phyloP scores from a whole-genome alignment of 1,140 invertebrate genomes.

The Dolichoris vasculosae region DNA sequence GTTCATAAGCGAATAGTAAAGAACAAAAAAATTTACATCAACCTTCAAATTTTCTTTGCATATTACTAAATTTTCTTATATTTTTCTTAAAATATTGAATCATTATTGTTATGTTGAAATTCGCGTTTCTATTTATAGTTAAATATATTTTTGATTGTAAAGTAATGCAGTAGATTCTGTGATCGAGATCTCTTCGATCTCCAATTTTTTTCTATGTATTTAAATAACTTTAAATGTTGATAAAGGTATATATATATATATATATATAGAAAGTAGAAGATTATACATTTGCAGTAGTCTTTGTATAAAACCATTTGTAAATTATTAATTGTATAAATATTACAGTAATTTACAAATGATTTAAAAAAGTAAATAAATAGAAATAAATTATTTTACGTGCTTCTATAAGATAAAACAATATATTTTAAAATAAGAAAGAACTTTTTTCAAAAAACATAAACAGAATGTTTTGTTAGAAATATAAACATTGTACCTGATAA shows the following conservation, averaged over 20 bases:
- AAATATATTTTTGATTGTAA: conserved; percentile 8
- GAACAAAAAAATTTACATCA: conserved; percentile 17
- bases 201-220: conserved; percentile 21
- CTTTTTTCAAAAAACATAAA: conserved; percentile 4
- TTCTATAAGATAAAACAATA: background rate
- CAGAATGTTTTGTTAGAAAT: conserved; percentile 11
- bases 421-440: background rate
- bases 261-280: background rate
- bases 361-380: conserved; percentile 20
- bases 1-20: background rate
- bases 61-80: background rate
- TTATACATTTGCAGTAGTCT: background rate
- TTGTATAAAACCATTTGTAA: conserved; percentile 20
- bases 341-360: conserved; percentile 18
- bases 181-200: conserved; percentile 37
- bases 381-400: conserved; percentile 23
- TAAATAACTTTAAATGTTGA: background rate
- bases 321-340: conserved; percentile 11
- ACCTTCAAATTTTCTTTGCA: background rate
- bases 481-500: background rate
- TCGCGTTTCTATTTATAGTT: background rate
- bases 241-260: background rate
- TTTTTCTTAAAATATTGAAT: background rate
- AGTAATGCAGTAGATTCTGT: conserved; percentile 33
- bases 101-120: background rate